Evolutionary conservation across 2,113 vertebrate species (phyloP).

Genomic region (Nycticryphes semicollaris): DNA sequence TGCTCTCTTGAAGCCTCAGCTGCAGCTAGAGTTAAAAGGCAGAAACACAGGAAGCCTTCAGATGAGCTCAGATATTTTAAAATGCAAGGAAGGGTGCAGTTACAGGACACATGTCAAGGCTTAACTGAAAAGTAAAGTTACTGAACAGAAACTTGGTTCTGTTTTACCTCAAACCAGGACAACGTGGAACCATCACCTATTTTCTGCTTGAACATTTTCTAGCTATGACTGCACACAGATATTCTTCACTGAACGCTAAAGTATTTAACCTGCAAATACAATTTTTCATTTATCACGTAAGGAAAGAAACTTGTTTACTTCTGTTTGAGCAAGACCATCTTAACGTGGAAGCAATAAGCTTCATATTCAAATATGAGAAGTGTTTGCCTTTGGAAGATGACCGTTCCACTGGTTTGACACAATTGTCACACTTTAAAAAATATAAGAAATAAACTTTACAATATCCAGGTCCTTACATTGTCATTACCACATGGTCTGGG

Average conservation of each 20-base stretch:
- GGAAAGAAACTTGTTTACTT: background rate
- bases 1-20: background rate
- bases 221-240: background rate
- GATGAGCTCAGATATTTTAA: background rate
- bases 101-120: background rate
- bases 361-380: background rate
- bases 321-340: background rate
- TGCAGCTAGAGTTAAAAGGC: background rate
- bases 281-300: background rate
- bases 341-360: background rate
- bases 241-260: background rate
- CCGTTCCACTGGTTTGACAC: background rate
- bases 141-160: background rate
- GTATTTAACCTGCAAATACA: background rate
- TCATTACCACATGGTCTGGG: background rate
- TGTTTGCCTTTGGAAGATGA: background rate
- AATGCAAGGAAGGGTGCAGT: slow-evolving; percentile 16
- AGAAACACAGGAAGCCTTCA: background rate
- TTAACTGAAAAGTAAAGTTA: background rate
- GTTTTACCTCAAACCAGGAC: background rate
- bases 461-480: background rate
- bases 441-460: background rate
- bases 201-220: background rate
- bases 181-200: background rate
- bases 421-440: background rate